Evolutionary conservation across 2,113 vertebrate species (phyloP), one percentile per base, ranked within the genome.

Genomic region (Nyctereutes procyonoides): DNA sequence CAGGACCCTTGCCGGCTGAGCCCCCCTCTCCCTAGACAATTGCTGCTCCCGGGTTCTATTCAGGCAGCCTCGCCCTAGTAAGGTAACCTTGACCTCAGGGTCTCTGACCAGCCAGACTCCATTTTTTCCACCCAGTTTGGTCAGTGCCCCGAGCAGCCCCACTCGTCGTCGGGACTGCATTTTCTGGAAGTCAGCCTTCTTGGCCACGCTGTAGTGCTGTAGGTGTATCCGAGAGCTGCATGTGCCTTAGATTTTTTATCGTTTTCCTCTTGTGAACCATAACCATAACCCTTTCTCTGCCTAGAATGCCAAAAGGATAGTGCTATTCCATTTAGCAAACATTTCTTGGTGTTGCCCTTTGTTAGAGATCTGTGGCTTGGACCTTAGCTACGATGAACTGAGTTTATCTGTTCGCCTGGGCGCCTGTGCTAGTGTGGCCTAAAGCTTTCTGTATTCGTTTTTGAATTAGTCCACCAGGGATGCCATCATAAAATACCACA

Each of bases 381-480:
- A 63, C 55, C 69, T 96, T 97, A 92, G 71, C 87, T 87, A 1
- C 56, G 43, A 3, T 93, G 96, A 94, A 79, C 67, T 96, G 69
- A 82, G 56, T 92, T 92, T 97, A 15, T 32, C 84, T 96, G 0
- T 94, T 98, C 93, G 28, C 67, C 83, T 88, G 56, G 88, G 81
- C 26, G 83, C 71, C 74, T 96, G n/a, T 35, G 51, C 51, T 97
- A 76, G 83, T 32, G 58, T 53, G 17, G 32, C 56, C 17, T 82
- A 8, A 91, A 22, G 19, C n/a, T 86, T 84, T 95, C 83, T 82
- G 62, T 0, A 0, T 90, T 96, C 77, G 69, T 51, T 30, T 35
- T 84, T 13, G 16, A 35, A 12, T 89, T 77, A 56, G 76, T 65
- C 6, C 32, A 43, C 35, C 56, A 58, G 53, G 16, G 3, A 6